Conservation (phyloP, 2,113 vertebrate species). For the Leptosomus discolor region DNA sequence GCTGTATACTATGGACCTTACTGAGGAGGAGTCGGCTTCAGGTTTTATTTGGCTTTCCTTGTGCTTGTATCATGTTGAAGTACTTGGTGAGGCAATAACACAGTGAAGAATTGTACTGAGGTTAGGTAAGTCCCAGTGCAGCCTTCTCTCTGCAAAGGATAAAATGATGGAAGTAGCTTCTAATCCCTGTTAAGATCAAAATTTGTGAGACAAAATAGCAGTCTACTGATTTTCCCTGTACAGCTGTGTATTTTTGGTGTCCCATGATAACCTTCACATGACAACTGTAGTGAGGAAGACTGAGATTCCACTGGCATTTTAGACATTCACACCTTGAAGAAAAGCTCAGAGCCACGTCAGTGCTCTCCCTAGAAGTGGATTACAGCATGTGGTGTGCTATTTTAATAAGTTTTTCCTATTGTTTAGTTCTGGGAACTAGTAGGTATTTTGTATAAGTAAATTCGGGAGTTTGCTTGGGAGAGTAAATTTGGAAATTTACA, state of each 20-base stretch:
- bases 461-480: neutral
- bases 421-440: neutral
- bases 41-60: neutral
- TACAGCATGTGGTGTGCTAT: neutral
- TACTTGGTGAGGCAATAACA: neutral
- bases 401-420: neutral
- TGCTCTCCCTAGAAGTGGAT: neutral
- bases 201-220: neutral
- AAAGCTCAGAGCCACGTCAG: neutral
- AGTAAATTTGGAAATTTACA: neutral
- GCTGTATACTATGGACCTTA: neutral
- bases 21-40: neutral
- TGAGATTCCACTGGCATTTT: rapidly evolving
- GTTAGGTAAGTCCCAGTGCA: neutral
- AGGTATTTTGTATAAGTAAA: neutral
- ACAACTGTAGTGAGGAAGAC: neutral
- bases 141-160: neutral
- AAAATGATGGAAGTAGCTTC: neutral
- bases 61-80: neutral
- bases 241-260: neutral
- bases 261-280: neutral
- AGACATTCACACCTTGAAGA: neutral
- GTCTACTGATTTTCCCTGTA: neutral
- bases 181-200: neutral
- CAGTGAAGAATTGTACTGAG: neutral